Conservation (phyloP, 2,113 vertebrate species). For the Phalacrocorax brasilianus region DNA sequence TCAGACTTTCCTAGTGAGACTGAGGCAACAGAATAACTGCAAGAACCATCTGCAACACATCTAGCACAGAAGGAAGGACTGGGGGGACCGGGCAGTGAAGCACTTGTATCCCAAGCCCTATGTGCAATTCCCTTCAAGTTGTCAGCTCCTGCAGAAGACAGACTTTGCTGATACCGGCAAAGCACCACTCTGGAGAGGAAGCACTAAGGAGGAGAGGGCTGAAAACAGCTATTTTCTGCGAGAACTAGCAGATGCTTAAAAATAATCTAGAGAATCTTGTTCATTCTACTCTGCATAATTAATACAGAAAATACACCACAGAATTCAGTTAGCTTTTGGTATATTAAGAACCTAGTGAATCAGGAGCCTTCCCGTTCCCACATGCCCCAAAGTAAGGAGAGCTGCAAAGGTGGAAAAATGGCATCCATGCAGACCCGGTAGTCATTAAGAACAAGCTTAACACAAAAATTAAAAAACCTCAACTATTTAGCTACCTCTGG, state of each 20-base stretch:
- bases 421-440: fast-evolving
- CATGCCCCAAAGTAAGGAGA: fast-evolving
- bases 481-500: conserved; percentile 75
- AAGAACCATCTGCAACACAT: background rate
- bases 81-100: background rate
- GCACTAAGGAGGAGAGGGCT: background rate
- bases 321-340: background rate
- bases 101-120: background rate
- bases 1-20: background rate
- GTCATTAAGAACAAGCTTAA: background rate
- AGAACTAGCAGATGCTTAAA: background rate
- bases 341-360: background rate
- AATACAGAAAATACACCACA: background rate
- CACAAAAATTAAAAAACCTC: background rate
- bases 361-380: background rate
- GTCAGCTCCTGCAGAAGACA: background rate
- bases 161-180: background rate
- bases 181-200: background rate
- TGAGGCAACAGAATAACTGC: background rate
- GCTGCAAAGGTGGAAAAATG: background rate
- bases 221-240: background rate
- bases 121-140: background rate
- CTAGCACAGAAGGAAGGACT: background rate
- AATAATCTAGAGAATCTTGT: background rate
- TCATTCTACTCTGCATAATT: background rate